Evolutionary conservation across 2,113 vertebrate genomes (phyloP).

Genomic region (Euleptes europaea): DNA sequence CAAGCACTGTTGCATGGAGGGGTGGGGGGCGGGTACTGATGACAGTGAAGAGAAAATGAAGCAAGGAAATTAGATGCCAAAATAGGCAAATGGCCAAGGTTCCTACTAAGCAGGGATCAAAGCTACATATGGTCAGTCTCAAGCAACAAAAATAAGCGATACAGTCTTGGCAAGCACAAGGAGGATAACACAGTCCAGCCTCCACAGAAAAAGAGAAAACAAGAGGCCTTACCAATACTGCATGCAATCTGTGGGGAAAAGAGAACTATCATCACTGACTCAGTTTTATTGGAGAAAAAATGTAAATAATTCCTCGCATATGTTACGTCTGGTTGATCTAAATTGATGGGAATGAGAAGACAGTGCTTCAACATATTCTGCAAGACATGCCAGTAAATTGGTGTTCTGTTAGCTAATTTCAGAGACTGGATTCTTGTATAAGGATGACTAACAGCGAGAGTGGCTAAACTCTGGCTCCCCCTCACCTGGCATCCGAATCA

Average conservation of each 20-base stretch:
- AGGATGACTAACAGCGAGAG: slow-evolving; percentile 64
- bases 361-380: slow-evolving; percentile 65
- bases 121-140: slow-evolving; percentile 73
- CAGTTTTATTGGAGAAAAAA: slow-evolving; percentile 70
- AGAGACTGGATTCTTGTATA: slow-evolving; percentile 64
- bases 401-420: slow-evolving; percentile 65
- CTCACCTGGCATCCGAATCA: slow-evolving; percentile 63
- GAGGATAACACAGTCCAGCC: slow-evolving; percentile 65
- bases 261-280: slow-evolving; percentile 73
- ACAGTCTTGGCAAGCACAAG: slow-evolving; percentile 65
- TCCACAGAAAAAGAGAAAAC: slow-evolving; percentile 56
- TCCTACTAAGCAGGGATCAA: slow-evolving; percentile 73
- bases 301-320: slow-evolving; percentile 74
- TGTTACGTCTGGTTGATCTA: slow-evolving; percentile 70
- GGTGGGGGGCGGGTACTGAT: slow-evolving; percentile 40
- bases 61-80: slow-evolving; percentile 70
- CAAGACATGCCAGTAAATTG: slow-evolving; percentile 65
- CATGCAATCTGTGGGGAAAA: slow-evolving; percentile 64
- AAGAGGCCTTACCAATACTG: slow-evolving; percentile 51
- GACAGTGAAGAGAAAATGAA: slow-evolving; percentile 70
- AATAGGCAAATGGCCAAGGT: slow-evolving; percentile 62
- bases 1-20: slow-evolving; percentile 53
- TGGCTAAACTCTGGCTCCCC: slow-evolving; percentile 62
- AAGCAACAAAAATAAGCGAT: slow-evolving; percentile 72
- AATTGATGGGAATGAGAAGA: slow-evolving; percentile 69